A percentile compares a stretch with the other conserved stretches of the same genome.
Evolutionary conservation across 2,888 invertebrate species (phyloP).

Genomic region (Choreutis nemorana): DNA sequence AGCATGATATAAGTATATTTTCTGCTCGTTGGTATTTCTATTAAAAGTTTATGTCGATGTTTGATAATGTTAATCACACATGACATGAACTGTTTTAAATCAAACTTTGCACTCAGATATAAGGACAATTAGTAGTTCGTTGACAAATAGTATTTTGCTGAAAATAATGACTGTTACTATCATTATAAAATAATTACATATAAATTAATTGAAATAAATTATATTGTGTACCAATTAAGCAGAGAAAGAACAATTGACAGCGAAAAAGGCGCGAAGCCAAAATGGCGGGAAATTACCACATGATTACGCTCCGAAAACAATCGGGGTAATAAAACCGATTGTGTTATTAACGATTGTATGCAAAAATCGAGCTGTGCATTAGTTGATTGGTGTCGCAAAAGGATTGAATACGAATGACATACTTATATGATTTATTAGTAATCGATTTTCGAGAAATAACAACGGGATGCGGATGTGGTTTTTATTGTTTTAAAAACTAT

Average conservation of each 20-base stretch:
- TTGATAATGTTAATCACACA: too few species aligned
- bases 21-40: too few species aligned
- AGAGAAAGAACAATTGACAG: slow-evolving; percentile 23
- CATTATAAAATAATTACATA: too few species aligned
- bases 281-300: slow-evolving; percentile 47
- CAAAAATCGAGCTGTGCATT: slow-evolving; percentile 24
- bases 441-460: slow-evolving; percentile 14
- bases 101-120: too few species aligned
- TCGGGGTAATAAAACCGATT: too few species aligned
- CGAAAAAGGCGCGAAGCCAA: slow-evolving; percentile 31
- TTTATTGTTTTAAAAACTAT: too few species aligned
- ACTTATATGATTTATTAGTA: slow-evolving; percentile 13
- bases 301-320: slow-evolving; percentile 26
- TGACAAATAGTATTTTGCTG: too few species aligned
- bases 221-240: slow-evolving; percentile 36
- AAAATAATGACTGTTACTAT: too few species aligned
- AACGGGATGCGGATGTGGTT: slow-evolving; percentile 14
- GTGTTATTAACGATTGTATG: slow-evolving; percentile 47
- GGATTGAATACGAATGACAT: slow-evolving; percentile 16
- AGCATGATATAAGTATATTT: too few species aligned
- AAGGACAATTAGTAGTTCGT: too few species aligned
- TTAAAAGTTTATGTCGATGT: too few species aligned
- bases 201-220: slow-evolving; percentile 30
- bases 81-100: too few species aligned
- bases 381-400: slow-evolving; percentile 21